Evolutionary conservation across 2,888 invertebrate species (phyloP).

Genomic region (Xestobium rufovillosum): DNA sequence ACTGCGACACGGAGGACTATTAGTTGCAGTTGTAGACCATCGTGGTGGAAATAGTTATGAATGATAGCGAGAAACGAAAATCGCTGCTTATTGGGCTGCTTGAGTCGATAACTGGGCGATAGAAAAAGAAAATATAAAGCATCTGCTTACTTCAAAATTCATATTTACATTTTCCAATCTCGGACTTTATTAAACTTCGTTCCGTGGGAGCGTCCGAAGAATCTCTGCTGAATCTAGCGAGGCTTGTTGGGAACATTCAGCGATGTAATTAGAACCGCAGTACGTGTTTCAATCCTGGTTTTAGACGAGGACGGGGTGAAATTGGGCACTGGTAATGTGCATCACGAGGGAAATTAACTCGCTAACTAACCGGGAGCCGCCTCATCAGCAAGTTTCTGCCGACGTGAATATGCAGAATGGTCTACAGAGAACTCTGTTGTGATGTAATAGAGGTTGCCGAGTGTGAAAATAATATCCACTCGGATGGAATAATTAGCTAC

Average conservation of each 20-base stretch:
- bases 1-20: too few species aligned
- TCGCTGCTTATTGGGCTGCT: too few species aligned
- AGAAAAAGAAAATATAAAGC: too few species aligned
- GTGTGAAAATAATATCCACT: conserved; percentile 27
- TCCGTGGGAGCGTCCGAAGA: too few species aligned
- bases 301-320: conserved; percentile 20
- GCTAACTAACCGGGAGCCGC: conserved; percentile 39
- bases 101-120: too few species aligned
- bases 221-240: conserved; percentile 9
- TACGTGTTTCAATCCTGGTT: conserved; percentile 31
- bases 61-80: too few species aligned
- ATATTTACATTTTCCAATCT: too few species aligned
- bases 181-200: too few species aligned
- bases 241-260: conserved; percentile 17
- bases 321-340: conserved; percentile 36
- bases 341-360: conserved; percentile 46
- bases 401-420: conserved; percentile 30
- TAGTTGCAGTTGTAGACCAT: too few species aligned
- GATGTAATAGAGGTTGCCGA: conserved; percentile 24
- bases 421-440: conserved; percentile 6
- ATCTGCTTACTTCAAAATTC: too few species aligned
- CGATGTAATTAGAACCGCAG: conserved; percentile 32
- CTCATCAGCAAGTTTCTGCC: conserved; percentile 13
- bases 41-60: too few species aligned
- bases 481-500: too few species aligned